phyloP scores from a whole-genome alignment of 2,888 invertebrate species.

The Andrena flavipes region DNA sequence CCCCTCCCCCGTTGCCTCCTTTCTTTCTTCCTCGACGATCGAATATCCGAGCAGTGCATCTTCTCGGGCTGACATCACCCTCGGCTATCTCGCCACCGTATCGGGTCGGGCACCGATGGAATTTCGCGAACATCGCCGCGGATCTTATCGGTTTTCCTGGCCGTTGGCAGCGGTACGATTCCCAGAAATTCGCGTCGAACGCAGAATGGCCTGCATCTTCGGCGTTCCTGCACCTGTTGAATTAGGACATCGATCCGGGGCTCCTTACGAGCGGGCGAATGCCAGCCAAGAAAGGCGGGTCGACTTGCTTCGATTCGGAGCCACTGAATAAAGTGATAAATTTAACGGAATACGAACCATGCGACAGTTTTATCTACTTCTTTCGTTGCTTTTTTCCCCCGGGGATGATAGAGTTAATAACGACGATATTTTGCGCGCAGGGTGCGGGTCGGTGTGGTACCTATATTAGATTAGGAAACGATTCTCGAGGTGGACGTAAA shows the following conservation, averaged over 20 bases:
- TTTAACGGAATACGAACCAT: conserved; percentile 33
- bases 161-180: conserved; percentile 9
- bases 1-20: neutral
- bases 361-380: conserved; percentile 46
- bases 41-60: neutral
- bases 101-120: conserved; percentile 1
- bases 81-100: conserved; percentile 11
- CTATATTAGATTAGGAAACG: conserved; percentile 2
- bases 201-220: conserved; percentile 52
- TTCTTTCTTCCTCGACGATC: neutral
- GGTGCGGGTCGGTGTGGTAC: neutral
- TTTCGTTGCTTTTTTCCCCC: conserved; percentile 1
- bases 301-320: conserved; percentile 16
- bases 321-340: conserved; percentile 44
- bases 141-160: conserved; percentile 34
- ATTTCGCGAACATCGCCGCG: conserved; percentile 34
- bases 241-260: conserved; percentile 58
- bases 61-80: conserved; percentile 7
- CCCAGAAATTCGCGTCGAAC: conserved; percentile 37
- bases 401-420: conserved; percentile 18
- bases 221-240: conserved; percentile 61
- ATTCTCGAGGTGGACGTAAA: neutral
- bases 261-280: conserved; percentile 44
- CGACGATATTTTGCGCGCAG: neutral
- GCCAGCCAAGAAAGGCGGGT: conserved; percentile 44